Evolutionary conservation across 2,888 invertebrate genomes (phyloP).

Genomic region (Hypercompe scribonia): DNA sequence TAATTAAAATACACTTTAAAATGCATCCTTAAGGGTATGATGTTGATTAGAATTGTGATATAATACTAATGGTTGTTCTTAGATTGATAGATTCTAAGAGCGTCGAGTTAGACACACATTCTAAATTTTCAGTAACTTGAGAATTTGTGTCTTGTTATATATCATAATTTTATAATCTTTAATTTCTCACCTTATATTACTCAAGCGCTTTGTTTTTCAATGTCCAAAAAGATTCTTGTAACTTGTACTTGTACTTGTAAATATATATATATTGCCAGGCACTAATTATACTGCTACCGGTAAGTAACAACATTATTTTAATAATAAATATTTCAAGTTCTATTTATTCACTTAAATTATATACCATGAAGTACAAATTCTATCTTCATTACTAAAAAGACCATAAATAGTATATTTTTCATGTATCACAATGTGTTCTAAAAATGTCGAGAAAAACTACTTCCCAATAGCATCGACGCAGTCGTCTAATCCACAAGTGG

Average conservation of each 20-base stretch:
- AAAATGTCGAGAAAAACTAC: conserved; percentile 56
- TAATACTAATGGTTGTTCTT: conserved; percentile 63
- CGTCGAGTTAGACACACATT: conserved; percentile 32
- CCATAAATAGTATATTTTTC: not conserved
- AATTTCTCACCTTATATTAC: no score
- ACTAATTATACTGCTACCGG: not conserved
- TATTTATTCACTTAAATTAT: not conserved
- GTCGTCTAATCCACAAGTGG: conserved; percentile 82
- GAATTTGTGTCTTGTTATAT: no score
- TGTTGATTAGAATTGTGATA: conserved; percentile 67
- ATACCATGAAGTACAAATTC: not conserved
- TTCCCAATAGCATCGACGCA: conserved; percentile 66
- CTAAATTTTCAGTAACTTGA: no score
- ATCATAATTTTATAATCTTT: no score
- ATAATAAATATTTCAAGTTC: not conserved
- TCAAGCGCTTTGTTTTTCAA: conserved; percentile 25
- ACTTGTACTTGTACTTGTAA: no score
- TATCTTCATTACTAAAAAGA: not conserved
- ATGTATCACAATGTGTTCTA: conserved; percentile 1
- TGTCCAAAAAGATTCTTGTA: not conserved
- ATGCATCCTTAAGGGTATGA: conserved; percentile 54
- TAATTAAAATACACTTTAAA: conserved; percentile 61
- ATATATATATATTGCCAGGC: not conserved
- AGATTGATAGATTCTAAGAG: conserved; percentile 48
- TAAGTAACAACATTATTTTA: not conserved